These are phyloP conservation scores for Himalopsyche anomala DNA, from an alignment of 2,888 invertebrate species.

Conservation along the genomic window DNA sequence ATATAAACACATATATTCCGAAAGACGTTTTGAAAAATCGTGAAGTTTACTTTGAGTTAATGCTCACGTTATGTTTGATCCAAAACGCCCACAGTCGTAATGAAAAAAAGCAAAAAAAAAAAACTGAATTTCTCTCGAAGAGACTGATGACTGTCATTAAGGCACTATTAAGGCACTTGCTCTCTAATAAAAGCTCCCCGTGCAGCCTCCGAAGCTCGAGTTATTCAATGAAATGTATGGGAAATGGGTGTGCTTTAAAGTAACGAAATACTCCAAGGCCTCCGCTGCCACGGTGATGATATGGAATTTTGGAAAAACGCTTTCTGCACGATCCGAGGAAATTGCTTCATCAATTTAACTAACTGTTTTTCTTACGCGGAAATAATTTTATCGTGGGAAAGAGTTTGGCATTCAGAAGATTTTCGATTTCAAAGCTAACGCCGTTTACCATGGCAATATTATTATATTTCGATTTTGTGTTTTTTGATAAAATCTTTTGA, in stretches of 20 bases:
- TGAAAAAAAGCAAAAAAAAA: slow-evolving; percentile 48
- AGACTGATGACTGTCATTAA: slow-evolving; percentile 64
- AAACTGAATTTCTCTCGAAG: slow-evolving; percentile 52
- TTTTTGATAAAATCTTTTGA: neutral
- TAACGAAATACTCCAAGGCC: slow-evolving; percentile 16
- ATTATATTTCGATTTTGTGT: slow-evolving; percentile 35
- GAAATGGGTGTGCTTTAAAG: slow-evolving; percentile 44
- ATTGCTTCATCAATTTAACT: slow-evolving; percentile 53
- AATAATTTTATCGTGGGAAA: slow-evolving; percentile 34
- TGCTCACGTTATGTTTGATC: slow-evolving; percentile 47
- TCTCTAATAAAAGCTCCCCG: slow-evolving; percentile 61
- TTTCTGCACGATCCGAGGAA: slow-evolving; percentile 47
- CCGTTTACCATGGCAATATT: neutral
- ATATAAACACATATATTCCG: neutral
- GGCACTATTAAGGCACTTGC: slow-evolving; percentile 58
- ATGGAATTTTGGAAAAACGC: slow-evolving; percentile 31
- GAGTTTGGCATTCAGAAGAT: slow-evolving; percentile 2
- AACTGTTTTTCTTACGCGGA: slow-evolving; percentile 34
- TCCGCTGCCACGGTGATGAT: neutral
- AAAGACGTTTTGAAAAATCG: slow-evolving; percentile 51
- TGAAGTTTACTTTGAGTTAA: slow-evolving; percentile 46
- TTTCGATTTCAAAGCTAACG: neutral
- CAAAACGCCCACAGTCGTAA: slow-evolving; percentile 41
- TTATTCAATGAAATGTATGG: slow-evolving; percentile 48
- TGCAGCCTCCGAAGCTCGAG: slow-evolving; percentile 52